Evolutionary conservation across 2,113 vertebrate species (phyloP).

Genomic region (Brienomyrus longianalis): DNA sequence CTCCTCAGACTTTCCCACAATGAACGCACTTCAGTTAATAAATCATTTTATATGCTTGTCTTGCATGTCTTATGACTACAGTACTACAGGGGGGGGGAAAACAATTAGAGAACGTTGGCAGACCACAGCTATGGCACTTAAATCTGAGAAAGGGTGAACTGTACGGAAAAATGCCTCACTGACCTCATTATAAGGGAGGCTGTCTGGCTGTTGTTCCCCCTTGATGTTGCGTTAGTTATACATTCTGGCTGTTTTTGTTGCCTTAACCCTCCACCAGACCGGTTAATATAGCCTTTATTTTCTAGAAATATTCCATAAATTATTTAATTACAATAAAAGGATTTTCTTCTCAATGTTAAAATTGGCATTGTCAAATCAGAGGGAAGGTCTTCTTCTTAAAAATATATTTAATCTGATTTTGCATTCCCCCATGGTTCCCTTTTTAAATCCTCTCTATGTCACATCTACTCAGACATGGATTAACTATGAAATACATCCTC

Average conservation of each 20-base stretch:
- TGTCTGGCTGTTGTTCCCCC: too few relatives aligned
- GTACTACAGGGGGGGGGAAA: background rate
- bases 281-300: background rate
- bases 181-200: background rate
- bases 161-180: background rate
- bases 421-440: conserved; percentile 3
- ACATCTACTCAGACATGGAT: conserved; percentile 12
- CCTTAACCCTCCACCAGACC: background rate
- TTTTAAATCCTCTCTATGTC: conserved; percentile 14
- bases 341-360: conserved; percentile 17
- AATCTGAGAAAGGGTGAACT: background rate
- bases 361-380: conserved; percentile 20
- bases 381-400: conserved; percentile 8
- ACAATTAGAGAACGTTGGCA: background rate
- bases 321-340: conserved; percentile 21
- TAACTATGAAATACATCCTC: conserved; percentile 14
- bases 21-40: background rate
- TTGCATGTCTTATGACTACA: background rate
- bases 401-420: conserved; percentile 15
- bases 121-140: background rate
- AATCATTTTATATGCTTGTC: conserved; percentile 9
- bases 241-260: background rate
- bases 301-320: background rate
- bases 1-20: conserved; percentile 1
- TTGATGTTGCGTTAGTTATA: background rate